Evolutionary conservation across 2,888 invertebrate genomes (phyloP).

Genomic region (Drosophila fulvimacula): DNA sequence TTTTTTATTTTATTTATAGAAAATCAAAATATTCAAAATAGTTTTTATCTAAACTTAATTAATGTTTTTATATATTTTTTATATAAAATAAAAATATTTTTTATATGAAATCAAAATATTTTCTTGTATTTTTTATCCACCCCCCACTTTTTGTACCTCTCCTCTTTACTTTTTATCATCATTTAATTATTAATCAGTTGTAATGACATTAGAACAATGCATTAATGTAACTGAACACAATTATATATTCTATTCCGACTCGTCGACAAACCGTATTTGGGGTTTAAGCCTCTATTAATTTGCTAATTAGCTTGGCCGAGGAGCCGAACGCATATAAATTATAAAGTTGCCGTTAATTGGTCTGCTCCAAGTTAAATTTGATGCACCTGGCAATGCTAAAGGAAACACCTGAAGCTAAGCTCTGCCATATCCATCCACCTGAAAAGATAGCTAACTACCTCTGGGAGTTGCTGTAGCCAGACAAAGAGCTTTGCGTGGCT

Average conservation of each 20-base stretch:
- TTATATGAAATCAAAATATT: no score
- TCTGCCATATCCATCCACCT: constrained; percentile 20
- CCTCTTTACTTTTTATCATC: neutral
- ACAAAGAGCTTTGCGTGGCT: constrained; percentile 13
- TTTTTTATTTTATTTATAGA: no score
- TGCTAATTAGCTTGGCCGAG: constrained; percentile 49
- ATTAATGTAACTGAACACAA: constrained; percentile 2
- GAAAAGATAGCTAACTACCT: constrained; percentile 21
- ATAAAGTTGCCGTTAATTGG: constrained; percentile 38
- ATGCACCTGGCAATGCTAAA: constrained; percentile 2
- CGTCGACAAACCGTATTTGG: constrained; percentile 13
- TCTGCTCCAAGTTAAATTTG: constrained; percentile 32
- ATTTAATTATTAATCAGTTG: neutral
- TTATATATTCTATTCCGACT: constrained; percentile 6
- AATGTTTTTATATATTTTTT: no score
- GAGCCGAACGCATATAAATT: constrained; percentile 19
- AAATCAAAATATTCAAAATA: no score
- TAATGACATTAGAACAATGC: neutral
- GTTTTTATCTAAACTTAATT: no score
- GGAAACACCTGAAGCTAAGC: constrained; percentile 24
- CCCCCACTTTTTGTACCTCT: neutral
- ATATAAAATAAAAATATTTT: no score
- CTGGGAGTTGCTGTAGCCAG: constrained; percentile 21
- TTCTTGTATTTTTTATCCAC: no score
- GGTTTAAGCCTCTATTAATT: constrained; percentile 37